Evolutionary conservation across 2,888 invertebrate species (phyloP).

Genomic region (Lepidocyrtinus sp.): DNA sequence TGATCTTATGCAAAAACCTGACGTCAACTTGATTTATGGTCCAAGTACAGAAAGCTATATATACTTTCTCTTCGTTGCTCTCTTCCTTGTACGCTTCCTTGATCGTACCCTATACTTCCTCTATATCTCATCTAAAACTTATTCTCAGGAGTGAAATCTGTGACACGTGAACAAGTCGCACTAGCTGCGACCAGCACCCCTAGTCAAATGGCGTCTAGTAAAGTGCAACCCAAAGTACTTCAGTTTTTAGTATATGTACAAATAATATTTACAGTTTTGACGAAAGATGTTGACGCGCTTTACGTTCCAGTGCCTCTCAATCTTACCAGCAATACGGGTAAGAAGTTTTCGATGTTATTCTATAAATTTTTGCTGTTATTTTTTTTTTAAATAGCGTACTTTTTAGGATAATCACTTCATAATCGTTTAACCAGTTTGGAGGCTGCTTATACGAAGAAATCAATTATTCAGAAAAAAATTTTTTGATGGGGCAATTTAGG

Average conservation of each 20-base stretch:
- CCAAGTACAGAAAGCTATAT: slow-evolving; percentile 1
- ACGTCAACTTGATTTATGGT: slow-evolving; percentile 3
- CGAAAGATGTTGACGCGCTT: slow-evolving; percentile 31
- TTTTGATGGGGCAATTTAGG: too few species aligned
- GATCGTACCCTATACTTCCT: not conserved
- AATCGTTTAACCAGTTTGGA: too few species aligned
- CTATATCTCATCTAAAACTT: too few species aligned
- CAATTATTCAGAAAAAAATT: too few species aligned
- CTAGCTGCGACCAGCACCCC: slow-evolving; percentile 1
- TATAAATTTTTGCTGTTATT: too few species aligned
- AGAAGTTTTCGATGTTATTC: too few species aligned
- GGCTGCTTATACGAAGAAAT: too few species aligned
- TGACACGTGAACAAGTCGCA: slow-evolving; percentile 21
- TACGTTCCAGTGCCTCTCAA: slow-evolving; percentile 59
- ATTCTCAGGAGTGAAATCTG: slow-evolving; percentile 10
- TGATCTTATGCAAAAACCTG: not conserved
- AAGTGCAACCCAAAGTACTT: slow-evolving; percentile 39
- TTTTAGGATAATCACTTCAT: too few species aligned
- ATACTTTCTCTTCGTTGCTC: not conserved
- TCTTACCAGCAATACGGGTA: slow-evolving; percentile 44
- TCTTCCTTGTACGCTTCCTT: not conserved
- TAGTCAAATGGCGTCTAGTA: slow-evolving; percentile 39
- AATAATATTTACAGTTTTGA: slow-evolving; percentile 24
- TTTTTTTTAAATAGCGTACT: too few species aligned
- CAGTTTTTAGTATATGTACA: slow-evolving; percentile 34